Percentiles rank a stretch among this genome's conserved stretches.
Evolutionary conservation across 2,113 vertebrate genomes (phyloP).

Genomic region (Aldabrachelys gigantea): DNA sequence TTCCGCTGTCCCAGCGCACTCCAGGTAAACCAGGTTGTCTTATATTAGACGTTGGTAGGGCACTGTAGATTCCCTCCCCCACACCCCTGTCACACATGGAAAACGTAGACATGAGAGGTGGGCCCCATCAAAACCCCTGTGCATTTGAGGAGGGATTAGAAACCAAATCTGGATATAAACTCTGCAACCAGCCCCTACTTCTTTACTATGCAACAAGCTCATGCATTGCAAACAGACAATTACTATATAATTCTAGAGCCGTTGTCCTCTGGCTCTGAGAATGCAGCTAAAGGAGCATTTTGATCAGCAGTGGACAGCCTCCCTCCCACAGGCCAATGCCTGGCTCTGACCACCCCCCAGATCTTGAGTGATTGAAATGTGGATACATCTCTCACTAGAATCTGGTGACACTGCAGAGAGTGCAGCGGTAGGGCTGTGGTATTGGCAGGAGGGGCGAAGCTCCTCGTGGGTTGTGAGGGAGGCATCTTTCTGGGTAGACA

Average conservation of each 20-base stretch:
- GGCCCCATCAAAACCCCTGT: neutral
- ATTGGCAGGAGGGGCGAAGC: neutral
- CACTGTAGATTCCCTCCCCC: neutral
- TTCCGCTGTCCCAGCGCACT: neutral
- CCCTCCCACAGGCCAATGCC: neutral
- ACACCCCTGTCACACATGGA: neutral
- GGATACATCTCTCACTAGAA: neutral
- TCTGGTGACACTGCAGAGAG: neutral
- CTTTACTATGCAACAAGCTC: neutral
- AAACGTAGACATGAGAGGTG: neutral
- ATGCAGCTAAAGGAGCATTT: neutral
- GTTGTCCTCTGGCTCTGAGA: neutral
- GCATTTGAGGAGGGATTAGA: neutral
- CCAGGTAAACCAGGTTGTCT: neutral
- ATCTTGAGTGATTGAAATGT: neutral
- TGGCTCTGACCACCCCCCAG: neutral
- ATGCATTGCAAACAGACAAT: neutral
- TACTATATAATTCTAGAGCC: neutral
- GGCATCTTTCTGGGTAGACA: neutral
- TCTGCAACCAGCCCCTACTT: neutral
- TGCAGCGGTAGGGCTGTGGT: too few species aligned
- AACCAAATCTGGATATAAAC: neutral
- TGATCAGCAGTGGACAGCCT: neutral
- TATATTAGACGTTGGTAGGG: neutral
- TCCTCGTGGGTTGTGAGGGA: neutral